A percentile compares a stretch with the other conserved stretches of the same genome.
These are phyloP conservation scores for Gambusia holbrooki DNA, from an alignment of 2,113 vertebrate genomes.

Conservation along the genomic window DNA sequence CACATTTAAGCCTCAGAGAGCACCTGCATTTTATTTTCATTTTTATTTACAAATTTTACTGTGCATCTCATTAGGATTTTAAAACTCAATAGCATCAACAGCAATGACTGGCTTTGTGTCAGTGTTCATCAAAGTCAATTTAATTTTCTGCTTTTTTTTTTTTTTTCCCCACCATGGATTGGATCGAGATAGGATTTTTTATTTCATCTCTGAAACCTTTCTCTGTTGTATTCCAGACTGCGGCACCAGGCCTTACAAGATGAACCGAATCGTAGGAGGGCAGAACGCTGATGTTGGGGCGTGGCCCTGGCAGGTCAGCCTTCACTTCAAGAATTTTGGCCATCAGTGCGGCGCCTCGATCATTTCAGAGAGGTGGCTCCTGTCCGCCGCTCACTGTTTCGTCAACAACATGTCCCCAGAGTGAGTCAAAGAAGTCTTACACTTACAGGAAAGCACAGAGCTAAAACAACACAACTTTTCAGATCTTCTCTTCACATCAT, in stretches of 20 bases:
- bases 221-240: constrained; percentile 70
- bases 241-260: constrained; percentile 79
- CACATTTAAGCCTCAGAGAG: constrained; percentile 55
- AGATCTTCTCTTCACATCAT: background rate
- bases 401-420: constrained; percentile 16
- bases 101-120: constrained; percentile 28
- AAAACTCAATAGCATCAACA: constrained; percentile 25
- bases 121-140: constrained; percentile 34
- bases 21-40: constrained; percentile 13
- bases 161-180: background rate
- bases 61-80: constrained; percentile 50
- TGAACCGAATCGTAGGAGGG: constrained; percentile 83
- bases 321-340: constrained; percentile 70
- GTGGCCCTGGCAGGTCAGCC: constrained; percentile 87
- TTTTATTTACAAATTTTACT: constrained; percentile 35
- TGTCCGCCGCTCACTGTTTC: constrained; percentile 83
- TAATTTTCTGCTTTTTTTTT: constrained; percentile 6
- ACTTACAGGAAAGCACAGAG: background rate
- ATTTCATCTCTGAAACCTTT: constrained; percentile 3
- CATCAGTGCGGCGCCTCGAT: constrained; percentile 82
- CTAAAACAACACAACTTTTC: background rate
- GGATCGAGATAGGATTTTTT: no score
- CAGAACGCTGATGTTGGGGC: constrained; percentile 80
- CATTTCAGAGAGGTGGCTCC: constrained; percentile 79
- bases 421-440: constrained; percentile 64